These are phyloP conservation scores for Agrochola circellaris DNA, from an alignment of 2,888 invertebrate species.

Conservation along the genomic window DNA sequence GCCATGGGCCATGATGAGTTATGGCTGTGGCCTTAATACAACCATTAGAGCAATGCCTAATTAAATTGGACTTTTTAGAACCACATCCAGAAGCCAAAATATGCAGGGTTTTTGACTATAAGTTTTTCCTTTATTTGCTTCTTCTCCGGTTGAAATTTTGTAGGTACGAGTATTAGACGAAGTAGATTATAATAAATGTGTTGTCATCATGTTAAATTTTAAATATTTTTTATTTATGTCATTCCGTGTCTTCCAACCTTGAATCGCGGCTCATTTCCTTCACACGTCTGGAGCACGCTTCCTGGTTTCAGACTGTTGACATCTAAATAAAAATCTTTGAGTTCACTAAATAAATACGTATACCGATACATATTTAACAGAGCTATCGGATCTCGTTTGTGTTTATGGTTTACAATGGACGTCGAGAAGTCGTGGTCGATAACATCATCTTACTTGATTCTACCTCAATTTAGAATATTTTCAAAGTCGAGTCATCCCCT, in stretches of 20 bases:
- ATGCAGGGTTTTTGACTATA: not conserved
- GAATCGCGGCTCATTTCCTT: constrained; percentile 29
- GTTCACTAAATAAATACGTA: not conserved
- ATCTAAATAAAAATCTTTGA: constrained; percentile 28
- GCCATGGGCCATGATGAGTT: constrained; percentile 22
- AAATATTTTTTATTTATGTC: constrained; percentile 19
- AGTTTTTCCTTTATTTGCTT: not conserved
- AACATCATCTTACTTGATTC: not conserved
- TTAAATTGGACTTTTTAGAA: constrained; percentile 23
- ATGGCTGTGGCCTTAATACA: constrained; percentile 28
- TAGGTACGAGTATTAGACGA: not conserved
- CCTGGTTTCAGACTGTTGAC: constrained; percentile 35
- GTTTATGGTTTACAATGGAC: not conserved
- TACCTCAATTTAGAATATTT: not conserved
- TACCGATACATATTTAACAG: not conserved
- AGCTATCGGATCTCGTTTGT: not conserved
- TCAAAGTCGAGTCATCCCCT: not conserved
- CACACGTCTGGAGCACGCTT: constrained; percentile 27
- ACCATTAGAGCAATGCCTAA: constrained; percentile 28
- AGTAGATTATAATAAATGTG: constrained; percentile 13
- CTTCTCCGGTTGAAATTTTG: not conserved
- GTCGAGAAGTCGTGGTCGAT: not conserved
- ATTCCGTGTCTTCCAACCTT: constrained; percentile 30
- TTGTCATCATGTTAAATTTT: not conserved
- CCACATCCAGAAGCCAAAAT: constrained; percentile 3